Evolutionary conservation across 2,113 vertebrate genomes (phyloP), one percentile per base, ranked within the genome.

Genomic region (Megaptera novaeangliae): DNA sequence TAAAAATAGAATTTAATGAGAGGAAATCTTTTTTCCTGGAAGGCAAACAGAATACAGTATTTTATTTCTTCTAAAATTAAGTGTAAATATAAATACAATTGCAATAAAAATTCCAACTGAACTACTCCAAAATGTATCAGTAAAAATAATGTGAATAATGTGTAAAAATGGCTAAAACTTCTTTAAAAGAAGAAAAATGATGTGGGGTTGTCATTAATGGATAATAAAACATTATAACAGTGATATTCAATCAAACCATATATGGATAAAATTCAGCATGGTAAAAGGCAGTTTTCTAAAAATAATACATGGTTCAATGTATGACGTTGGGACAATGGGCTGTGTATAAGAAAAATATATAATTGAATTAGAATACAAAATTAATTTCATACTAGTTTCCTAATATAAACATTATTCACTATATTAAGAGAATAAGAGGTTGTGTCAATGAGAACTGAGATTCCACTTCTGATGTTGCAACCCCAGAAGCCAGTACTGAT

Each of bases 51-150:
- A 95, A 91, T 93, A 46, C 84, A 83, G 75, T 72, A 71, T 78
- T 93, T 97, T 90, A 82, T 96, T 87, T 88, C 21, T 18, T 95
- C 7, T 89, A 80, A 59, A 86, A 74, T 88, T 86, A 93, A 88
- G 17, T 57, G 44, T 84, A 72, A 52, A 46, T 71, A 75, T 39
- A 93, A 95, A 64, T 71, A 66, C 11, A 84, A 72, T 49, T 74
- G 23, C 4, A 83, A 55, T 78, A 69, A 92, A 92, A 80, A 83
- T 95, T 75, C 10, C 39, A 83, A 25, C n/a, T 55, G 4, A 83
- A 75, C 29, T 78, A 61, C 5, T 87, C 23, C 9, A 83, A 87
- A 81, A 66, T 86, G 31, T 59, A 49, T 59, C 59, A 8, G 18
- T 49, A 81, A 92, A 82, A 88, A 29, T 31, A 78, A 57, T 25